Percentiles rank a stretch among this genome's conserved stretches.
Conservation (phyloP, 2,113 vertebrate species). For the Phalacrocorax aristotelis region DNA sequence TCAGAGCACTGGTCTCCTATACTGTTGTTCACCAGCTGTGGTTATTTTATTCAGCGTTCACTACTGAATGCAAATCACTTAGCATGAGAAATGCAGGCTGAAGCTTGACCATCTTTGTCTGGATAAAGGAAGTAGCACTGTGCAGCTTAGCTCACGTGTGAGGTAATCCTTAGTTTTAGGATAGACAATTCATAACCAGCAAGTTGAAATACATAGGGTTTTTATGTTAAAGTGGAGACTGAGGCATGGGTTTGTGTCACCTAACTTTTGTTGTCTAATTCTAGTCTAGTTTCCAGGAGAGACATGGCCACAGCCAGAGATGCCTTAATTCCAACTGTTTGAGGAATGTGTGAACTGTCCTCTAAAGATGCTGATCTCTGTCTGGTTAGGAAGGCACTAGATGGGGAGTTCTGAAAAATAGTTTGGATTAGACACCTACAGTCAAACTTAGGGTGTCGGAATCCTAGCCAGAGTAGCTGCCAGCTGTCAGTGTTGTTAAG, state of each 20-base stretch:
- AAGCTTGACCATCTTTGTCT: background rate
- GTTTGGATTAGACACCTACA: background rate
- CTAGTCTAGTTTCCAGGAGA: background rate
- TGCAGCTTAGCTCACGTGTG: background rate
- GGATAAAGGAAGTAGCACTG: background rate
- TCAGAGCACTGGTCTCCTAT: background rate
- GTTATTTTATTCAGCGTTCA: background rate
- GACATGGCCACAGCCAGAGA: background rate
- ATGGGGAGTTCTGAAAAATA: background rate
- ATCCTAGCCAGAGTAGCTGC: background rate
- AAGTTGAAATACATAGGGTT: background rate
- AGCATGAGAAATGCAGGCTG: background rate
- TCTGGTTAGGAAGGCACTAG: background rate
- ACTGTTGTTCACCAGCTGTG: background rate
- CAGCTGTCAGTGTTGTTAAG: background rate
- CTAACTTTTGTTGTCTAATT: background rate
- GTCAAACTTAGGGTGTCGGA: background rate
- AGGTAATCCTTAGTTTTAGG: background rate
- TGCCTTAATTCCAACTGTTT: background rate
- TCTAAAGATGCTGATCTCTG: background rate
- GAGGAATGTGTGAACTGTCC: background rate
- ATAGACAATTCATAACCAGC: background rate
- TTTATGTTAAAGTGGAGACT: background rate
- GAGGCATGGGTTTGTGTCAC: background rate
- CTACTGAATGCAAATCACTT: background rate